A percentile compares a stretch with the other conserved stretches of the same genome.
phyloP scores from a whole-genome alignment of 2,113 vertebrate genomes.

The Bubalus kerabau region DNA sequence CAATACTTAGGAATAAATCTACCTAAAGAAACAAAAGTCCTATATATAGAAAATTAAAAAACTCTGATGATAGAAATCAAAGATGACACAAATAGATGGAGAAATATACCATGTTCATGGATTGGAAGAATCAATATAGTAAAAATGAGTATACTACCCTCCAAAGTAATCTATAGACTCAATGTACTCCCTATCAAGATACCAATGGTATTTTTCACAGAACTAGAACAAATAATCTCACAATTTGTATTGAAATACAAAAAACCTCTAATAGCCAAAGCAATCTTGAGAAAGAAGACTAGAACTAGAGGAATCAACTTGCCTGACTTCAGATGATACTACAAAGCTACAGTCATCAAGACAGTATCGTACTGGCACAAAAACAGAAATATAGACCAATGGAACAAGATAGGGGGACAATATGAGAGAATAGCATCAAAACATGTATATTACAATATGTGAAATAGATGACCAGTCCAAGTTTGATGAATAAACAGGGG shows the following conservation, averaged over 20 bases:
- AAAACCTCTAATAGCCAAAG: not conserved
- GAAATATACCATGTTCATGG: not conserved
- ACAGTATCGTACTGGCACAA: not conserved
- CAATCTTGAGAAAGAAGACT: not conserved
- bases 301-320: not conserved
- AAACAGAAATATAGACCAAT: not conserved
- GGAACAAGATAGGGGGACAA: not conserved
- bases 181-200: not conserved
- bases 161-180: not conserved
- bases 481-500: not conserved
- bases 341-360: not conserved
- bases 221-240: not conserved
- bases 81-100: not conserved
- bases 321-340: not conserved
- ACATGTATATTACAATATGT: not conserved
- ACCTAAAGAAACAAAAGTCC: not conserved
- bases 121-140: not conserved
- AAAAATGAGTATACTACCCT: not conserved
- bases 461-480: not conserved
- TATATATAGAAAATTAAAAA: not conserved
- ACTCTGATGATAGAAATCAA: not conserved
- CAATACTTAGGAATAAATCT: not conserved
- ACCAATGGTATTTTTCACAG: not conserved
- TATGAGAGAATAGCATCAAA: not conserved
- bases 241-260: not conserved